Conservation (phyloP, 2,113 vertebrate genomes). For the Esox niger region DNA sequence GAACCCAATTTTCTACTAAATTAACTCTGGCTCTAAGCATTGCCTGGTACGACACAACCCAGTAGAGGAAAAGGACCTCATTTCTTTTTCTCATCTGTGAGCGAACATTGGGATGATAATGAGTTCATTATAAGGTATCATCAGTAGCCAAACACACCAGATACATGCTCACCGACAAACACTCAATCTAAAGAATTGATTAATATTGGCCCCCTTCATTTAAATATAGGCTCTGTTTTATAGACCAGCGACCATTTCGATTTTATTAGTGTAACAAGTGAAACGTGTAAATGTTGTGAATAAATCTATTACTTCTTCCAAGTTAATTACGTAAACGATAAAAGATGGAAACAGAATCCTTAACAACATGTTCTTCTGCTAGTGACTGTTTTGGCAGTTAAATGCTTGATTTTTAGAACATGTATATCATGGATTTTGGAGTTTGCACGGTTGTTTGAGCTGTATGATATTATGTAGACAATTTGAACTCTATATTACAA, state of each 20-base stretch:
- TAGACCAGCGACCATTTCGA: constrained; percentile 31
- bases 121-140: constrained; percentile 26
- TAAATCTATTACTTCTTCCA: constrained; percentile 41
- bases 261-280: constrained; percentile 54
- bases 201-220: constrained; percentile 46
- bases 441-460: no score
- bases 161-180: neutral
- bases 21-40: constrained; percentile 51
- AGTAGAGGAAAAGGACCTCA: constrained; percentile 8
- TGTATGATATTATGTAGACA: no score
- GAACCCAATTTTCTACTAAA: constrained; percentile 65
- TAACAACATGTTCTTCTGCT: constrained; percentile 21
- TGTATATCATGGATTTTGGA: no score
- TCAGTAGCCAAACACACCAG: neutral
- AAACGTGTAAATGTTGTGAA: constrained; percentile 56
- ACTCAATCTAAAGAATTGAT: constrained; percentile 30
- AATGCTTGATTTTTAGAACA: neutral
- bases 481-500: no score
- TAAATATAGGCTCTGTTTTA: constrained; percentile 47
- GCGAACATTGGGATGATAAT: constrained; percentile 46
- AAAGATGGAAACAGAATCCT: constrained; percentile 15
- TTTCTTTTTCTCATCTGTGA: constrained; percentile 41
- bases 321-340: constrained; percentile 35
- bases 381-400: constrained; percentile 4
- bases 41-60: constrained; percentile 4